These are phyloP conservation scores for Addax nasomaculatus DNA, from an alignment of 2,113 vertebrate genomes.

Conservation along the genomic window DNA sequence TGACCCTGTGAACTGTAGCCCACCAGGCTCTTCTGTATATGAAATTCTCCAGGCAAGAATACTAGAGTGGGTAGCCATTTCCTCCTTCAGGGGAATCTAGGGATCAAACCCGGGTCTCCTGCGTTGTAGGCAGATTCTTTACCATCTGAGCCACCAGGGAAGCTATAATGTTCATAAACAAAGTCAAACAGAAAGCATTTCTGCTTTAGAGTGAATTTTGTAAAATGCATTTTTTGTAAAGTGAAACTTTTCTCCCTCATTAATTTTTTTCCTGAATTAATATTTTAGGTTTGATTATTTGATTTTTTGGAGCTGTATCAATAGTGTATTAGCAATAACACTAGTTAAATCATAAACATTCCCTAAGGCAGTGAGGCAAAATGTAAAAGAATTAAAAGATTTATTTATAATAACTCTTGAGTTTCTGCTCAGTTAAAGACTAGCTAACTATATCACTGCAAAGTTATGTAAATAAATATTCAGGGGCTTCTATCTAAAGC, in stretches of 20 bases:
- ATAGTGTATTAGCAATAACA: neutral
- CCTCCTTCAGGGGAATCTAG: neutral
- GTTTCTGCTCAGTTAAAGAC: neutral
- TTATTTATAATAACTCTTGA: neutral
- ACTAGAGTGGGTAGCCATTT: neutral
- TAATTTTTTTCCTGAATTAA: neutral
- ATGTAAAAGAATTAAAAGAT: neutral
- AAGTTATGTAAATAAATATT: neutral
- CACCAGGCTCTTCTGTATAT: neutral
- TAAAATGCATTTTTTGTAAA: neutral
- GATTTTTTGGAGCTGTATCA: neutral
- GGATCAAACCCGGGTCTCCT: neutral
- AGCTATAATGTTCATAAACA: neutral
- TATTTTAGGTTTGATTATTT: neutral
- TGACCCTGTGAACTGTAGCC: neutral
- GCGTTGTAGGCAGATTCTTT: neutral
- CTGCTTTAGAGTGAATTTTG: neutral
- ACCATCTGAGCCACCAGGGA: neutral
- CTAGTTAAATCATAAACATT: neutral
- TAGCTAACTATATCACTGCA: neutral
- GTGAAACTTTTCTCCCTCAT: neutral
- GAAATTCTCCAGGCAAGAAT: neutral
- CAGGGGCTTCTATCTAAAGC: neutral
- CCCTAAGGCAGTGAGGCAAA: neutral
- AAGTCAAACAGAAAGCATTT: neutral